Percentiles rank a stretch among this genome's conserved stretches.
These are phyloP conservation scores for Garra rufa DNA, from an alignment of 2,113 vertebrate genomes.

Conservation along the genomic window DNA sequence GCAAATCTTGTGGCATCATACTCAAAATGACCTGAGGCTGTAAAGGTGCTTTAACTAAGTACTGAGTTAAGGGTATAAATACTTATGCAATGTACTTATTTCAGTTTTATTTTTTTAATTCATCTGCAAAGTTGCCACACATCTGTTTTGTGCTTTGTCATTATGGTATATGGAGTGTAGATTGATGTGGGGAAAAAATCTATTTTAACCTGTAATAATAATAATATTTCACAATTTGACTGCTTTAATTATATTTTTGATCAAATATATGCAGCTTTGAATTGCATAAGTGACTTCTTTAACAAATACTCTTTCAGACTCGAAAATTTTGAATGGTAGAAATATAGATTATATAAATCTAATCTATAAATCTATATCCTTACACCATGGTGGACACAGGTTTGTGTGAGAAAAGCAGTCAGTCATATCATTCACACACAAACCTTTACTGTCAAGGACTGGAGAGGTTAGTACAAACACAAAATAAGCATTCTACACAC, in stretches of 20 bases:
- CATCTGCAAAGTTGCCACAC: too few species aligned
- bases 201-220: background rate
- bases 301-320: background rate
- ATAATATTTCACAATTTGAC: background rate
- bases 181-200: too few species aligned
- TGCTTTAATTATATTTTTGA: background rate
- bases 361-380: constrained; percentile 34
- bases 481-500: constrained; percentile 62
- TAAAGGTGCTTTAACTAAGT: too few species aligned
- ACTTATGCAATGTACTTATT: too few species aligned
- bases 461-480: constrained; percentile 73
- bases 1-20: too few species aligned
- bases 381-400: constrained; percentile 56
- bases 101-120: too few species aligned
- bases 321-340: background rate
- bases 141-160: too few species aligned
- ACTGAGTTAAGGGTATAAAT: too few species aligned
- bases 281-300: background rate
- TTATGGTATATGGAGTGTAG: too few species aligned
- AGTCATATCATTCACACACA: constrained; percentile 41
- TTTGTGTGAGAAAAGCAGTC: constrained; percentile 56
- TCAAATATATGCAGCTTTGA: background rate
- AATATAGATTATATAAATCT: background rate
- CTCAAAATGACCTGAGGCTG: too few species aligned
- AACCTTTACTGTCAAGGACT: constrained; percentile 63